Conservation (phyloP, 2,797 vertebrate species). For the Danionella dracula region DNA sequence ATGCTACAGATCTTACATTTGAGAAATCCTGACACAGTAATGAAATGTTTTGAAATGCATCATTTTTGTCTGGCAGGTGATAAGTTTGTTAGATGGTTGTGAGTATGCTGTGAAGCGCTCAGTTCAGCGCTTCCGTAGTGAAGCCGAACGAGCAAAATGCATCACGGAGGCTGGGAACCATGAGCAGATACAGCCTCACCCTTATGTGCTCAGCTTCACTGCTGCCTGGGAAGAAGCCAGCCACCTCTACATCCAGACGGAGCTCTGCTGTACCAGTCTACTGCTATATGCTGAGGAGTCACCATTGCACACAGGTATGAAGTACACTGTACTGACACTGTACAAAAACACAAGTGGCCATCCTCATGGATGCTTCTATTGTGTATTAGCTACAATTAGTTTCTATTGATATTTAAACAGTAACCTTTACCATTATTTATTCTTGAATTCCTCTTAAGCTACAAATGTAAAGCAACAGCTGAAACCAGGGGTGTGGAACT, state of each 20-base stretch:
- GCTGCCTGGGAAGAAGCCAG: constrained; percentile 85
- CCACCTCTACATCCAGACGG: constrained; percentile 86
- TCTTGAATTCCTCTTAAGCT: too few relatives aligned
- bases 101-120: constrained; percentile 85
- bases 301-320: constrained; percentile 57
- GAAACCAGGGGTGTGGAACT: too few relatives aligned
- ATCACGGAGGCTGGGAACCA: constrained; percentile 81
- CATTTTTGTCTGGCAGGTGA: constrained; percentile 69
- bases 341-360: too few relatives aligned
- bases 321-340: background rate
- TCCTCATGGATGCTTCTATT: too few relatives aligned
- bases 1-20: too few relatives aligned
- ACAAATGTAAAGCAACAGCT: too few relatives aligned
- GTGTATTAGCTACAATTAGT: too few relatives aligned
- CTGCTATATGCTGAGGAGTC: constrained; percentile 76
- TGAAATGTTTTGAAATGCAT: too few relatives aligned
- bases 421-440: too few relatives aligned
- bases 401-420: too few relatives aligned
- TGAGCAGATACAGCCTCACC: constrained; percentile 77
- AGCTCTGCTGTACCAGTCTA: constrained; percentile 81
- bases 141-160: constrained; percentile 71
- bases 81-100: constrained; percentile 68
- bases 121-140: constrained; percentile 78
- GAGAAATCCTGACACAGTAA: too few relatives aligned
- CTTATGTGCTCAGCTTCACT: constrained; percentile 76